Conservation (phyloP, 2,888 invertebrate genomes). For the Plebejus anna region DNA sequence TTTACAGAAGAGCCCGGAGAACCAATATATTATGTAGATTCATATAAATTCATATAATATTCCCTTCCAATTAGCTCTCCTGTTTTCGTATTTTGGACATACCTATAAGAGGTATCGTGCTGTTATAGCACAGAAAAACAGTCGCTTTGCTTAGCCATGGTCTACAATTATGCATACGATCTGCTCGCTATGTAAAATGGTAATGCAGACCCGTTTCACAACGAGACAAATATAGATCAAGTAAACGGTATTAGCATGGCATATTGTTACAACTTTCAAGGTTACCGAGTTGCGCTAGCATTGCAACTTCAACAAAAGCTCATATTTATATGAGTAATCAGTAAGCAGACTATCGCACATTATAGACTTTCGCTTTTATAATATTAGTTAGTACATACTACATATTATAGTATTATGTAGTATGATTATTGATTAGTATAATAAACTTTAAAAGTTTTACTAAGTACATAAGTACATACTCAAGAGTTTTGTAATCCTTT, state of each 20-base stretch:
- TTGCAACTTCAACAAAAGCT: conserved; percentile 10
- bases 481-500: background rate
- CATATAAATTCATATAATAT: no score
- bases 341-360: conserved; percentile 13
- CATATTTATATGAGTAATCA: conserved; percentile 17
- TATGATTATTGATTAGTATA: no score
- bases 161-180: background rate
- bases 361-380: background rate
- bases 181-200: conserved; percentile 7
- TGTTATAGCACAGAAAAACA: no score
- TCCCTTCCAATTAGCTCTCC: no score
- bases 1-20: no score
- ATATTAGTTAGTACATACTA: no score
- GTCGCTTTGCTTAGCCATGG: background rate
- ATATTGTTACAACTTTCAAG: conserved; percentile 45
- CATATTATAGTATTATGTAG: no score
- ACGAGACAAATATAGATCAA: conserved; percentile 21
- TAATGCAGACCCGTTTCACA: conserved; percentile 17
- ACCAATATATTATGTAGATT: no score
- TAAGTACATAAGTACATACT: no score
- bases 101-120: no score
- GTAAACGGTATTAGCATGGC: conserved; percentile 20
- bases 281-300: conserved; percentile 51
- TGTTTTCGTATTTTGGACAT: no score
- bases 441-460: no score